Evolutionary conservation across 2,113 vertebrate species (phyloP).

Genomic region (Nematolebias whitei): DNA sequence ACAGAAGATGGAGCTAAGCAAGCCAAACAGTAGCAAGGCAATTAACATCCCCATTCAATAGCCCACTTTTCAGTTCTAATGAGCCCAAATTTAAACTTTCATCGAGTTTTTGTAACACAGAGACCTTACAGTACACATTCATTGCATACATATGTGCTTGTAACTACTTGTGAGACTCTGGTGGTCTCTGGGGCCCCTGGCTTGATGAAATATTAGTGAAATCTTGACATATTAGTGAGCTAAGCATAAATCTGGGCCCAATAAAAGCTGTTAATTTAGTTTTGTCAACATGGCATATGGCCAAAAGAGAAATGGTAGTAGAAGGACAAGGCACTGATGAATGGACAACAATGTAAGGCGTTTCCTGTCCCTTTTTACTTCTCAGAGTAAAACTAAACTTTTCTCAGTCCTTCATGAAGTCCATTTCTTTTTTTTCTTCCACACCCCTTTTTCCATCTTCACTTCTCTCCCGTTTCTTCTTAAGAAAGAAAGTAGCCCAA

Average conservation of each 20-base stretch:
- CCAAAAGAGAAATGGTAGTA: constrained; percentile 32
- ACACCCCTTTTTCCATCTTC: background rate
- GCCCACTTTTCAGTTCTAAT: constrained; percentile 61
- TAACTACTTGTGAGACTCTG: constrained; percentile 2
- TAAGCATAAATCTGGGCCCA: constrained; percentile 62
- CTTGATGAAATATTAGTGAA: constrained; percentile 48
- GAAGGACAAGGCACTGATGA: constrained; percentile 41
- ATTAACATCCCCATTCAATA: constrained; percentile 66
- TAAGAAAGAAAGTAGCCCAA: constrained; percentile 39
- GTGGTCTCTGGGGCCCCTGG: constrained; percentile 9
- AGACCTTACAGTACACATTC: background rate
- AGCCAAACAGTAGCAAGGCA: constrained; percentile 39
- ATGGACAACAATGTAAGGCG: constrained; percentile 47
- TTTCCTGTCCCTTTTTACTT: constrained; percentile 38
- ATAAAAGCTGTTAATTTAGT: constrained; percentile 79
- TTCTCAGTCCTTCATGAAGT: constrained; percentile 11
- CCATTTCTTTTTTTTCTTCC: constrained; percentile 5
- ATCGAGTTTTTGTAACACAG: constrained; percentile 41
- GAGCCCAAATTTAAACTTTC: constrained; percentile 60
- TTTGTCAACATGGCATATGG: constrained; percentile 73
- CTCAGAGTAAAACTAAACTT: constrained; percentile 40
- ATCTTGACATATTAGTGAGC: constrained; percentile 61
- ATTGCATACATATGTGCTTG: background rate
- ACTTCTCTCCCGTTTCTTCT: background rate
- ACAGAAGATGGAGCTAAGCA: constrained; percentile 24